phyloP scores from a whole-genome alignment of 2,113 vertebrate genomes.

The Myxocyprinus asiaticus region DNA sequence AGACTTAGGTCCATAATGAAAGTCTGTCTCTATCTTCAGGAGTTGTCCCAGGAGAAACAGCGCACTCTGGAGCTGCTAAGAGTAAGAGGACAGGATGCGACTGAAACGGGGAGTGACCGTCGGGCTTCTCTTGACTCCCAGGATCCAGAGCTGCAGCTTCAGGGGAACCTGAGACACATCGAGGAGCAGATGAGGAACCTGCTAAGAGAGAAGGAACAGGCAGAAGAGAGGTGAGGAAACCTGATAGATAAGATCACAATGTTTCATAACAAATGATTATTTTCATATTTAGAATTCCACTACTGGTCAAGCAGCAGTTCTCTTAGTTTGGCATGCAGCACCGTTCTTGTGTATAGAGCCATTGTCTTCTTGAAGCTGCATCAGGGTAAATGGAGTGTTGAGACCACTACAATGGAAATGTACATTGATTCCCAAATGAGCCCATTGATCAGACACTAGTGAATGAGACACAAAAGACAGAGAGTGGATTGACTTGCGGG shows the following conservation, averaged over 20 bases:
- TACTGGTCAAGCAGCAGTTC: background rate
- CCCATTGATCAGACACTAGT: slow-evolving; percentile 58
- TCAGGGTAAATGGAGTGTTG: slow-evolving; percentile 54
- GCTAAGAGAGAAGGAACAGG: slow-evolving; percentile 86
- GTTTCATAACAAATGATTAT: background rate
- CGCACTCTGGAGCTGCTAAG: slow-evolving; percentile 86
- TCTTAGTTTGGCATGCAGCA: background rate
- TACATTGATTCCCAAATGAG: slow-evolving; percentile 67
- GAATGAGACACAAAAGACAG: slow-evolving; percentile 53
- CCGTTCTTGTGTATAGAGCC: background rate
- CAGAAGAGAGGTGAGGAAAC: slow-evolving; percentile 83
- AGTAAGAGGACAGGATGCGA: slow-evolving; percentile 71
- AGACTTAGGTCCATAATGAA: background rate
- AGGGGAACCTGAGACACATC: slow-evolving; percentile 85
- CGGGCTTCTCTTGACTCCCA: slow-evolving; percentile 44
- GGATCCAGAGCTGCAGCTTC: slow-evolving; percentile 72
- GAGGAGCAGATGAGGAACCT: slow-evolving; percentile 92
- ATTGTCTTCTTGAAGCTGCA: background rate
- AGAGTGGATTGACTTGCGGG: slow-evolving; percentile 57
- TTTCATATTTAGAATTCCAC: background rate
- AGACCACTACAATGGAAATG: slow-evolving; percentile 67
- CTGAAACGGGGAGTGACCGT: slow-evolving; percentile 35
- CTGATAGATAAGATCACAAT: background rate
- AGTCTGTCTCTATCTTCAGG: slow-evolving; percentile 68
- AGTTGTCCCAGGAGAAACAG: slow-evolving; percentile 90